Conservation (phyloP, 2,113 vertebrate species). For the Lampris megalopsis region DNA sequence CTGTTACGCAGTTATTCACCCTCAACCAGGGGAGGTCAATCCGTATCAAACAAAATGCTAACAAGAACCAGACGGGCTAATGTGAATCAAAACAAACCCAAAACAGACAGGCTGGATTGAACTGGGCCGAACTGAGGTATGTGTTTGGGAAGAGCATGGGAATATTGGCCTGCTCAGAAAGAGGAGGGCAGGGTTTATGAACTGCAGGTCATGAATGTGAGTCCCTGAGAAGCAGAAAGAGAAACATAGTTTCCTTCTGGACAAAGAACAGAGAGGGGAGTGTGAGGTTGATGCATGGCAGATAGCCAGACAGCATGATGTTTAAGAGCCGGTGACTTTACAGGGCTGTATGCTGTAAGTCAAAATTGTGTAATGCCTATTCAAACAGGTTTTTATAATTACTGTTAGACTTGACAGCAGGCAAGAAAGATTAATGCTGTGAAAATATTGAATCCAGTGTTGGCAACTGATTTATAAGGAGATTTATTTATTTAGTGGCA, state of each 20-base stretch:
- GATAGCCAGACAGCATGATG: background rate
- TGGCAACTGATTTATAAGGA: too few species aligned
- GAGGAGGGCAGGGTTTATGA: conserved; percentile 32
- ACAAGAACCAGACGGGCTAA: conserved; percentile 29
- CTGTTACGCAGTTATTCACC: conserved; percentile 16
- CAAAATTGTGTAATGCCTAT: background rate
- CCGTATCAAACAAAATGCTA: conserved; percentile 1
- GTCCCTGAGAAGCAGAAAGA: conserved; percentile 56
- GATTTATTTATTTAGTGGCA: too few species aligned
- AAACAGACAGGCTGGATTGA: conserved; percentile 7
- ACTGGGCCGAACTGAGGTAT: background rate
- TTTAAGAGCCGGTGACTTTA: background rate
- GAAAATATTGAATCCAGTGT: too few species aligned
- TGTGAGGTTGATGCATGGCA: conserved; percentile 31
- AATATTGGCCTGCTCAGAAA: conserved; percentile 32
- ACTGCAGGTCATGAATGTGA: conserved; percentile 54
- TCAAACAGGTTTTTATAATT: too few species aligned
- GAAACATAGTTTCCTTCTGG: conserved; percentile 55
- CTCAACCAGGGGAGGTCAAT: conserved; percentile 10
- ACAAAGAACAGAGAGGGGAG: conserved; percentile 28
- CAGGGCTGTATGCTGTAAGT: background rate
- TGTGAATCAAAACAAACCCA: conserved; percentile 52
- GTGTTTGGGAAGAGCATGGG: conserved; percentile 56
- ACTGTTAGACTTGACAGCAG: too few species aligned
- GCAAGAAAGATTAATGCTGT: too few species aligned